These are phyloP conservation scores for Xenopus tropicalis DNA, from an alignment of 2,113 vertebrate genomes.

Conservation along the genomic window UCB_Xtro_10.0 CM004447.2:100093001-100093500, in stretches of 20 bases:
- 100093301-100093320: not conserved
- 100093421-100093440: not conserved
- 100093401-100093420: not conserved
- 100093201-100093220: slow-evolving; percentile 70
- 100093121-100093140: too few species aligned
- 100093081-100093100: too few species aligned
- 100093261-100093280: slow-evolving; percentile 41
- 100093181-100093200: slow-evolving; percentile 52
- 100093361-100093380: too few species aligned
- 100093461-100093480: slow-evolving; percentile 11
- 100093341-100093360: too few species aligned
- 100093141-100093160: too few species aligned
- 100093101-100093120: too few species aligned
- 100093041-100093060: too few species aligned
- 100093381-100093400: slow-evolving; percentile 16
- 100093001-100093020: too few species aligned
- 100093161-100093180: slow-evolving; percentile 61
- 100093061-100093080: too few species aligned
- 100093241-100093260: slow-evolving; percentile 67
- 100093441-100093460: slow-evolving; percentile 4
- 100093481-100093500: not conserved
- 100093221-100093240: slow-evolving; percentile 69
- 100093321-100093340: not conserved
- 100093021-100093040: too few species aligned
- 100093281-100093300: slow-evolving; percentile 58